Evolutionary conservation across 2,797 vertebrate genomes (phyloP).

Genomic region (Hoplostethus mediterraneus): DNA sequence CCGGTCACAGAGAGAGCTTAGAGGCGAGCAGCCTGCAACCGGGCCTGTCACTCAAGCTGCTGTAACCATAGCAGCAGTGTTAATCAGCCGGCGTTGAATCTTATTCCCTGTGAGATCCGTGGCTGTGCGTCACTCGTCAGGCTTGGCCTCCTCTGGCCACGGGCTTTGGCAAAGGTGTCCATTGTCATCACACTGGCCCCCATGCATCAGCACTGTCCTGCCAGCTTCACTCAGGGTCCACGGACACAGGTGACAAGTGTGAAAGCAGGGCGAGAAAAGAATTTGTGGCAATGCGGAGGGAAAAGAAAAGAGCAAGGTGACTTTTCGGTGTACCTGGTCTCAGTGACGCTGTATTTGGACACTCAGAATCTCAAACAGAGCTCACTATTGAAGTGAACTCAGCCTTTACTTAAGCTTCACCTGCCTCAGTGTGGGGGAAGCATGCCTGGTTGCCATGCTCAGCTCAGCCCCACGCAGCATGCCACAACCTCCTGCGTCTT

Average conservation of each 20-base stretch:
- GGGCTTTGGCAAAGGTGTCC: constrained; percentile 31
- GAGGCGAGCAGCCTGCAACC: constrained; percentile 24
- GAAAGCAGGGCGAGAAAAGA: constrained; percentile 31
- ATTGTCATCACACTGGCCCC: neutral
- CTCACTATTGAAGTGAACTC: constrained; percentile 7
- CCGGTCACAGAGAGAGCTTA: constrained; percentile 36
- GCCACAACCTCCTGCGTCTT: constrained; percentile 39
- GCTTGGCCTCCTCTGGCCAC: constrained; percentile 26
- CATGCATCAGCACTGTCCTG: constrained; percentile 1
- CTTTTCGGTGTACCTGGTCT: neutral
- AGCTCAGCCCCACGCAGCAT: constrained; percentile 39
- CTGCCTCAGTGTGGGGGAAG: constrained; percentile 43
- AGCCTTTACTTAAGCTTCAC: constrained; percentile 15
- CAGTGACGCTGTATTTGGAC: neutral
- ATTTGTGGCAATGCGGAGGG: constrained; percentile 2
- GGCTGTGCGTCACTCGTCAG: constrained; percentile 47
- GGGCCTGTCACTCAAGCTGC: constrained; percentile 59
- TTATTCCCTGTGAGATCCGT: constrained; percentile 56
- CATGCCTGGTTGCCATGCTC: constrained; percentile 53
- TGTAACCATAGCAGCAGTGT: constrained; percentile 67
- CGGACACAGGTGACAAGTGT: constrained; percentile 29
- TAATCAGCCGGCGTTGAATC: constrained; percentile 60
- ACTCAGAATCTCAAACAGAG: constrained; percentile 9
- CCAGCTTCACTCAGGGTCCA: constrained; percentile 16
- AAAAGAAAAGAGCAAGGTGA: constrained; percentile 26